Conservation (phyloP, 2,113 vertebrate species). For the Spheniscus mendiculus region DNA sequence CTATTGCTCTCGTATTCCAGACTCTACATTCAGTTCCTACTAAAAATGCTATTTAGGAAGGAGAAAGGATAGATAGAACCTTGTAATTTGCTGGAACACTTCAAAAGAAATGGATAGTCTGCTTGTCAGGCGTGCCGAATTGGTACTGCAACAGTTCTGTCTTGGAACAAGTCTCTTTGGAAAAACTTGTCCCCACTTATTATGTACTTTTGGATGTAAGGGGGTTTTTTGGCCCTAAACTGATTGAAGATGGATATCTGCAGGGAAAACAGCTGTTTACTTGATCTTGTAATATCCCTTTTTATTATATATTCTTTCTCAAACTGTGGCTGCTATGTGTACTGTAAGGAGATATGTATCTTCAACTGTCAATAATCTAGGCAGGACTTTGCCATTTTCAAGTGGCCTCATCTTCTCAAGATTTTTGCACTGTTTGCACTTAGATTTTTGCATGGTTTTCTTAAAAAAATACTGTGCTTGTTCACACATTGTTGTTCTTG, state of each 20-base stretch:
- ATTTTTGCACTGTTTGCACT: background rate
- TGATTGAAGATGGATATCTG: background rate
- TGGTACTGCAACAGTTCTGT: background rate
- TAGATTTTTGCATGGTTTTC: background rate
- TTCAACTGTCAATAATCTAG: background rate
- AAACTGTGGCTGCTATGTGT: background rate
- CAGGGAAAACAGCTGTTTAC: background rate
- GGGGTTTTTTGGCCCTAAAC: accelerated
- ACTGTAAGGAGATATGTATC: background rate
- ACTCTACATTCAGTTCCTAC: background rate
- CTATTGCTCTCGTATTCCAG: background rate
- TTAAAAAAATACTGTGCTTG: background rate
- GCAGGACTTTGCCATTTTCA: background rate
- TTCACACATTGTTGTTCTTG: background rate
- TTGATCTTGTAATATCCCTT: background rate
- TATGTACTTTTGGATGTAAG: background rate
- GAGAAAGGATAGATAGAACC: background rate
- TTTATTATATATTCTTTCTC: background rate
- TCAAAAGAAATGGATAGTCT: background rate
- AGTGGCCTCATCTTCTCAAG: background rate
- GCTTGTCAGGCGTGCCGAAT: background rate
- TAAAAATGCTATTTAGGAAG: background rate
- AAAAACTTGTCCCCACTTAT: background rate
- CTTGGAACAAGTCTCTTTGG: background rate
- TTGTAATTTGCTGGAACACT: background rate